Evolutionary conservation across 2,113 vertebrate genomes (phyloP).

Genomic region (Ailuropoda melanoleuca): DNA sequence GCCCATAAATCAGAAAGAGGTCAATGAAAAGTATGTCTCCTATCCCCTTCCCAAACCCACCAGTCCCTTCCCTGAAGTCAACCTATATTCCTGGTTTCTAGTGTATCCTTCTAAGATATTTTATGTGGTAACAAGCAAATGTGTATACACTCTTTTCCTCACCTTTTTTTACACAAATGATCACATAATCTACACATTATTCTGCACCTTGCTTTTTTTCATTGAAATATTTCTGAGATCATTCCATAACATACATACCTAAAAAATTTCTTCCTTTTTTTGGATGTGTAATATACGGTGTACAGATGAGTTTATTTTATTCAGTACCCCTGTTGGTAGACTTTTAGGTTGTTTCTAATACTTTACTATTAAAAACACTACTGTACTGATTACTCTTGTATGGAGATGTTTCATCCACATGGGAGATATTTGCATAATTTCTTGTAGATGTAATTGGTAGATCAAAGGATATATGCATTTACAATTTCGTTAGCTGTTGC

Average conservation of each 20-base stretch:
- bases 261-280: not conserved
- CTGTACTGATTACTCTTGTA: not conserved
- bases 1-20: conserved; percentile 14
- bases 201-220: not conserved
- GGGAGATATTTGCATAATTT: conserved; percentile 44
- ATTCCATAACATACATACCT: not conserved
- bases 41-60: not conserved
- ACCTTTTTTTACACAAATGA: not conserved
- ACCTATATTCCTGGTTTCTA: conserved; percentile 31
- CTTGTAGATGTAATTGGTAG: not conserved
- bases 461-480: not conserved
- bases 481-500: conserved; percentile 7
- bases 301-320: conserved; percentile 47
- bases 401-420: not conserved
- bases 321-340: not conserved
- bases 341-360: conserved; percentile 25
- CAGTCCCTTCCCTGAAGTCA: not conserved
- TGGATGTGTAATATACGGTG: not conserved
- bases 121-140: not conserved
- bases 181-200: not conserved
- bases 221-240: conserved; percentile 10
- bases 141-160: not conserved
- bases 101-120: not conserved
- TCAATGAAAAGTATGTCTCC: conserved; percentile 12
- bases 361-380: conserved; percentile 2